A percentile compares a stretch with the other conserved stretches of the same genome.
Conservation (phyloP, 2,888 invertebrate species). For the Melipona bicolor region DNA sequence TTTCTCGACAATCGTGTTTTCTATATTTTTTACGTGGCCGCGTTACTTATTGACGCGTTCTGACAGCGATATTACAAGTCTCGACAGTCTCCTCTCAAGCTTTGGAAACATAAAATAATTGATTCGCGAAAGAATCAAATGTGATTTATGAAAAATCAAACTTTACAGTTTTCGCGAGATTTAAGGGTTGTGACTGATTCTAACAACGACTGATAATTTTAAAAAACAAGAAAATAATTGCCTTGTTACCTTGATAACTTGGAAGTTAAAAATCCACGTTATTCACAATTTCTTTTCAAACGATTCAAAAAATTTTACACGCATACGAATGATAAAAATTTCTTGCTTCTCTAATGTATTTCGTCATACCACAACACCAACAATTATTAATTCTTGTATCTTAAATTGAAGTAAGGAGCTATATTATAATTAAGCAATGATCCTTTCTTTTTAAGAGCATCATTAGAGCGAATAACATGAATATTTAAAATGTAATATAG, state of each 20-base stretch:
- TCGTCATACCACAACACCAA: too few relatives aligned
- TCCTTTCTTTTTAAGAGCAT: neutral
- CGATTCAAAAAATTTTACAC: too few relatives aligned
- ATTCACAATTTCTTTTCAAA: too few relatives aligned
- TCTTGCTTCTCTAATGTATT: too few relatives aligned
- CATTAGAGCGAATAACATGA: neutral
- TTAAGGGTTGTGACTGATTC: slow-evolving; percentile 11
- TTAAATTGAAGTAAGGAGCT: too few relatives aligned
- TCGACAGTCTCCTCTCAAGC: too few relatives aligned
- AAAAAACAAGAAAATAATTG: neutral
- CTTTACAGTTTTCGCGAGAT: slow-evolving; percentile 17
- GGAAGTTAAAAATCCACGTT: too few relatives aligned
- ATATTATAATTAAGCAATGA: too few relatives aligned
- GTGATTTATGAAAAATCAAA: neutral
- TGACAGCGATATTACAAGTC: neutral
- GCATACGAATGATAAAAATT: too few relatives aligned
- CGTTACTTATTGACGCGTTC: neutral
- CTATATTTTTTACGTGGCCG: neutral
- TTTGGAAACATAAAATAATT: neutral
- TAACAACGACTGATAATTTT: neutral
- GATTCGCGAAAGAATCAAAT: neutral
- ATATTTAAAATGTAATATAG: neutral
- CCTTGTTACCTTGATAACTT: neutral
- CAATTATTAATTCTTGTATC: too few relatives aligned
- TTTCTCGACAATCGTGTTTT: neutral